A percentile compares a stretch with the other conserved stretches of the same genome.
Conservation (phyloP, 2,797 vertebrate genomes). For the Aulostomus chinensis region DNA sequence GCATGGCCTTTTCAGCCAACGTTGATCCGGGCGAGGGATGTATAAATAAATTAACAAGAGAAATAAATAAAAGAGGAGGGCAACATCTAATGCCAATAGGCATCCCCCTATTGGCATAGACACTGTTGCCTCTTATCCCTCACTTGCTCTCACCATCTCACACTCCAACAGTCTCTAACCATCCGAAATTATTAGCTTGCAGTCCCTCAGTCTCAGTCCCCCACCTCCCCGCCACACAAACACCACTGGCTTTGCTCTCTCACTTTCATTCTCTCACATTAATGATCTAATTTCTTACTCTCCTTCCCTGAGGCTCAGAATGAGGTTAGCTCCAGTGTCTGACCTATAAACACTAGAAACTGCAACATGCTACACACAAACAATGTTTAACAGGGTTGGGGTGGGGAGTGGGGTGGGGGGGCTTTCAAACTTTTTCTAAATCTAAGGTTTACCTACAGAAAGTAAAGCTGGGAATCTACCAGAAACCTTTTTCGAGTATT, state of each 20-base stretch:
- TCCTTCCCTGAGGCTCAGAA: conserved; percentile 68
- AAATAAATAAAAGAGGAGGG: conserved; percentile 77
- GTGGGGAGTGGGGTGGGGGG: background rate
- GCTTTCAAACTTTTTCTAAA: conserved; percentile 55
- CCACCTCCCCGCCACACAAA: too few relatives aligned
- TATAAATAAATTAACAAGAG: conserved; percentile 76
- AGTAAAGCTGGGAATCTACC: conserved; percentile 23
- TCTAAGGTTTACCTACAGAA: conserved; percentile 6
- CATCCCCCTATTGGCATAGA: conserved; percentile 71
- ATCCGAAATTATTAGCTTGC: conserved; percentile 69
- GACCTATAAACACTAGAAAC: conserved; percentile 76
- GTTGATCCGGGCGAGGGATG: conserved; percentile 53
- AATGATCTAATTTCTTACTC: conserved; percentile 76
- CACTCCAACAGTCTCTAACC: conserved; percentile 62
- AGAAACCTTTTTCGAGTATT: conserved; percentile 19
- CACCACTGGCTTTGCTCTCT: conserved; percentile 37
- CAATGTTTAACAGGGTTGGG: conserved; percentile 44
- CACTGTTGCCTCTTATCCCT: conserved; percentile 42
- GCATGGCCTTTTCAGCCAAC: conserved; percentile 56
- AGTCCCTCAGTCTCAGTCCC: conserved; percentile 26
- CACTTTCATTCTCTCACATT: conserved; percentile 73
- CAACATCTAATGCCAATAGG: conserved; percentile 78
- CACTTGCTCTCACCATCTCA: conserved; percentile 43
- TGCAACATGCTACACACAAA: conserved; percentile 50
- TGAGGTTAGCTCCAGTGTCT: conserved; percentile 67